Evolutionary conservation across 1,140 invertebrate genomes (phyloP).

Genomic region (Matsumurasca onukii): DNA sequence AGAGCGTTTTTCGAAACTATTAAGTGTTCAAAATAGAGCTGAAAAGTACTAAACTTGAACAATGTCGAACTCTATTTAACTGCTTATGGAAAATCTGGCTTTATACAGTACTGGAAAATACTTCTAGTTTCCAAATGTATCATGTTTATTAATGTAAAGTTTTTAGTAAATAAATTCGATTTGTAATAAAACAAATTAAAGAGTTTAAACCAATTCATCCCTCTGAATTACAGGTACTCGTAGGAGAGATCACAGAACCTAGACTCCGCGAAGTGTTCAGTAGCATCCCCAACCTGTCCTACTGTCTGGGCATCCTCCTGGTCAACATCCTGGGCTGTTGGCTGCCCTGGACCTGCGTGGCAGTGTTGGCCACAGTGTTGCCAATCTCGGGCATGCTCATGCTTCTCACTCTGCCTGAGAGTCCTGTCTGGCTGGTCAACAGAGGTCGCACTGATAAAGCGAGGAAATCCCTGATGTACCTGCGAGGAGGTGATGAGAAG

Average conservation of each 20-base stretch:
- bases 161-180: no score
- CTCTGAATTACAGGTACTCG: constrained; percentile 55
- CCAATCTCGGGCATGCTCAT: constrained; percentile 57
- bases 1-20: no score
- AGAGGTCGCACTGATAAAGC: constrained; percentile 61
- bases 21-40: no score
- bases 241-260: constrained; percentile 71
- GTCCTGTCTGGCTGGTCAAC: constrained; percentile 67
- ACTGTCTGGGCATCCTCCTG: constrained; percentile 68
- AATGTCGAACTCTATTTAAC: no score
- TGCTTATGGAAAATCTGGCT: no score
- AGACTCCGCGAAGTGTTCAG: constrained; percentile 64
- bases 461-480: constrained; percentile 61
- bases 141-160: no score
- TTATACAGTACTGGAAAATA: no score
- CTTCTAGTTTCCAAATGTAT: no score
- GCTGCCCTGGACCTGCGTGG: constrained; percentile 64
- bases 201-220: no score
- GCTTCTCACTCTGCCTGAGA: constrained; percentile 65
- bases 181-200: no score
- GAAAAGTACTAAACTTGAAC: no score
- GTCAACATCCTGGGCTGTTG: constrained; percentile 65
- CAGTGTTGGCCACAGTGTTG: constrained; percentile 58
- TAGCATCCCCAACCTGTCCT: constrained; percentile 64
- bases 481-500: constrained; percentile 58